Evolutionary conservation across 2,797 vertebrate species (phyloP), one percentile per base, ranked within the genome.

Genomic region (Labeo calbasu): DNA sequence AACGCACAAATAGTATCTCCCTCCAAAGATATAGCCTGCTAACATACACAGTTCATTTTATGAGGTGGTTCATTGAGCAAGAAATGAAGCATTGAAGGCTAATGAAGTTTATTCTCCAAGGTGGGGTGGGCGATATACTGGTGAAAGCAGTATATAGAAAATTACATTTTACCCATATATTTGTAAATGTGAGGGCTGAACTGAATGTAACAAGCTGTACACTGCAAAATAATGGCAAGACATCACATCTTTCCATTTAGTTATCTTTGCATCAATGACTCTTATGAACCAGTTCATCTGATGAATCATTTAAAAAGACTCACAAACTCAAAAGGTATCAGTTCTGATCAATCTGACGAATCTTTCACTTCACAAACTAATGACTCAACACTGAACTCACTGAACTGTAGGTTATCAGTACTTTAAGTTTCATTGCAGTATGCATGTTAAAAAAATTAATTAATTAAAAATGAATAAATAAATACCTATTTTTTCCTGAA

Each of bases 11-110:
- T 25, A 48, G 8, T 43, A 43, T 50, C 13, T 71, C 46, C 13
- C 15, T 71, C 43, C 36, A 69, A 69, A 71, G 46, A 50, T 8
- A 7, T n/a, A 23, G 48, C 46, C 13, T 71, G 40, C 69, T 32
- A 71, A 50, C 19, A 23, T 70, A 46, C 68, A 46, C 19, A 43
- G 66, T n/a, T 69, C 66, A 69, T 43, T 69, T 69, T n/a, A 21
- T 12, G 66, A 57, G 19, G 19, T 21, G n/a, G 28, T 76, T 59
- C 55, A 43, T 8, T 57, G 28, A 76, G 19, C 32, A 76, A 59
- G 12, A 57, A 76, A 57, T 57, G 3, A 21, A 57, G 3, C 73
- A 23, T 57, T 40, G 12, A 21, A 23, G 53, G 43, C 53, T 59
- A 21, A 59, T 57, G 28, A 53, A 5, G 72, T n/a, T 10, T 40